Conservation (phyloP, 2,113 vertebrate genomes). For the Mixornis gularis region DNA sequence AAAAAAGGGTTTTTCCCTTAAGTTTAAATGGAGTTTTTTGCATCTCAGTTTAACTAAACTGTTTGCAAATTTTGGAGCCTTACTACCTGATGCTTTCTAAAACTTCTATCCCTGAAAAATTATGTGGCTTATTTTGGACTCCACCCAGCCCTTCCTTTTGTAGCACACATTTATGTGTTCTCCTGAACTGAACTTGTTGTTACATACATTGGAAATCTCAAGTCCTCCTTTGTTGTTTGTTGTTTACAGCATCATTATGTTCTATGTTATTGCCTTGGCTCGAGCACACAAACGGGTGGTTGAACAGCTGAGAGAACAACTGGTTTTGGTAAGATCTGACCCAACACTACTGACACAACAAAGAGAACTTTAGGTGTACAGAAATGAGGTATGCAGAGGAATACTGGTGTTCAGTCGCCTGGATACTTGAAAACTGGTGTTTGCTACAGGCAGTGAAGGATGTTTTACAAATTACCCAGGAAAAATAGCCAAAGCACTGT, state of each 20-base stretch:
- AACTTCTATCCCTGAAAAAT: not conserved
- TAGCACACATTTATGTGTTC: not conserved
- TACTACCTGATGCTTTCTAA: not conserved
- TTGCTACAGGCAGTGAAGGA: not conserved
- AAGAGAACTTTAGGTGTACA: not conserved
- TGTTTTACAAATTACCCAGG: not conserved
- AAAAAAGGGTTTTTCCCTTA: not conserved
- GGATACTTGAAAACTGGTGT: not conserved
- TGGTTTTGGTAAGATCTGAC: slow-evolving; percentile 81
- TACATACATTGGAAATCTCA: not conserved
- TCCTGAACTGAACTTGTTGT: not conserved
- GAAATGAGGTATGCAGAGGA: not conserved
- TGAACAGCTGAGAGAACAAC: slow-evolving; percentile 84
- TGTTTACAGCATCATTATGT: slow-evolving; percentile 84
- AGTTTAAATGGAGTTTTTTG: not conserved
- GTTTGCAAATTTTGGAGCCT: not conserved
- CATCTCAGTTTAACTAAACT: not conserved
- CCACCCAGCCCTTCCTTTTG: not conserved
- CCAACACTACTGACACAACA: not conserved
- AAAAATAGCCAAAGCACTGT: not conserved
- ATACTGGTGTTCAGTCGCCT: not conserved
- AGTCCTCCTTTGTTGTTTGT: not conserved
- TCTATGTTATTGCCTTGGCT: slow-evolving; percentile 89
- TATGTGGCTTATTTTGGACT: not conserved
- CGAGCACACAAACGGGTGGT: slow-evolving; percentile 88